Percentiles rank a stretch among this genome's conserved stretches.
Evolutionary conservation across 2,113 vertebrate species (phyloP).

Genomic region (Lamprologus ornatipinnis): DNA sequence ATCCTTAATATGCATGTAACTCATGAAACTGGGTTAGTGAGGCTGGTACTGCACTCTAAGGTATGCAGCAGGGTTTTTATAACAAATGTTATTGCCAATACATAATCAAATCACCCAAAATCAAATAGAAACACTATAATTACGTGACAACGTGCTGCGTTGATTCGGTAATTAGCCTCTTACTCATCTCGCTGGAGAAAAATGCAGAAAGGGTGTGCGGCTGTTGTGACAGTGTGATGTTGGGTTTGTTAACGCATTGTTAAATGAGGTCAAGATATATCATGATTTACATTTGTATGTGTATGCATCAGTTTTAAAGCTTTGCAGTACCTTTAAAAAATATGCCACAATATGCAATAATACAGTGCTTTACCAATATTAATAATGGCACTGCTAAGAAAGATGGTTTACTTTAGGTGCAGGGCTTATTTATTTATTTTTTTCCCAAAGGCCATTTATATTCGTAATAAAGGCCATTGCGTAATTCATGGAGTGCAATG

Average conservation of each 20-base stretch:
- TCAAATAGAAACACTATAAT: background rate
- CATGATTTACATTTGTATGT: background rate
- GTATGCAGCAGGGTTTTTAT: background rate
- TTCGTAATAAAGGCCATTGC: background rate
- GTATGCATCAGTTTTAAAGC: background rate
- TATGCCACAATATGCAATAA: background rate
- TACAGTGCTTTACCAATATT: background rate
- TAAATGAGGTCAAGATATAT: background rate
- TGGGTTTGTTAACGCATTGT: background rate
- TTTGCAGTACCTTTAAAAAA: background rate
- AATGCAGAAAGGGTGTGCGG: background rate
- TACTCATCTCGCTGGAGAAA: background rate
- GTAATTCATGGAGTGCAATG: background rate
- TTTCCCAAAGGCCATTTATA: background rate
- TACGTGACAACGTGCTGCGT: background rate
- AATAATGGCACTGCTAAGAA: background rate
- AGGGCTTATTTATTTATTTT: background rate
- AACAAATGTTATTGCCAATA: background rate
- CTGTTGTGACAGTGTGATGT: background rate
- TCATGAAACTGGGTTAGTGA: slow-evolving; percentile 6
- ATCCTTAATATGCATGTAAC: background rate
- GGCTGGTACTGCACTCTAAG: background rate
- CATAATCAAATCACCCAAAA: background rate
- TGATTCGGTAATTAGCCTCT: background rate
- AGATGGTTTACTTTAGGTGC: background rate